These are phyloP conservation scores for Sebastes wilsoni DNA, from an alignment of 2,797 vertebrate genomes.

Conservation along the genomic window DNA sequence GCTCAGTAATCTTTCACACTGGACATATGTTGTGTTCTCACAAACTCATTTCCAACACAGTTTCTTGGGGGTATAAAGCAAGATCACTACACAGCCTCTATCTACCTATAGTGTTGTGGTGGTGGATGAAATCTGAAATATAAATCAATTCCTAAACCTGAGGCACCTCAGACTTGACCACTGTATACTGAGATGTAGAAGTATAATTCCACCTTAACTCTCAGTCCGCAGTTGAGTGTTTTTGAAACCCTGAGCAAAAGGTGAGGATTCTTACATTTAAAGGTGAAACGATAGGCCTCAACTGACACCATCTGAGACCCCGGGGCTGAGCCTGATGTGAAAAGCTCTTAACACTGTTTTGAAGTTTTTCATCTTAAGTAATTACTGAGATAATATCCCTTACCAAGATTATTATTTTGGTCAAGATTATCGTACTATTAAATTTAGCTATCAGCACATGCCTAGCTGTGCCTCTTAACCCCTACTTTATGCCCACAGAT, in stretches of 20 bases:
- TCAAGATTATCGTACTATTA: slow-evolving; percentile 45
- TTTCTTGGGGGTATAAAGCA: not conserved
- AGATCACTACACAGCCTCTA: not conserved
- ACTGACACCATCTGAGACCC: not conserved
- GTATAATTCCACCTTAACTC: not conserved
- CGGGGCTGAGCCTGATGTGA: not conserved
- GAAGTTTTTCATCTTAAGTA: slow-evolving; percentile 48
- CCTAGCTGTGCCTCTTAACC: slow-evolving; percentile 46
- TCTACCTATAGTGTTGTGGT: not conserved
- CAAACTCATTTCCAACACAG: not conserved
- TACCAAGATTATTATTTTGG: slow-evolving; percentile 59
- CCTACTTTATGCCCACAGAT: slow-evolving; percentile 53
- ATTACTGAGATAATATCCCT: slow-evolving; percentile 56
- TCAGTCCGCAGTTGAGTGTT: no score
- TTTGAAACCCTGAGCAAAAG: not conserved
- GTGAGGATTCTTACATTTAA: not conserved
- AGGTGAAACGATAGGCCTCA: not conserved
- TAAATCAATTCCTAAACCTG: not conserved
- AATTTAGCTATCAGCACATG: slow-evolving; percentile 45
- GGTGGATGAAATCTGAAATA: not conserved
- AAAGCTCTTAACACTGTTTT: slow-evolving; percentile 17
- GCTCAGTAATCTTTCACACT: not conserved
- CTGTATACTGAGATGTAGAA: not conserved
- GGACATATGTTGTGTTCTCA: not conserved
- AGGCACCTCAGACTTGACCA: not conserved